Base-by-base conservation (phyloP, 2,113 vertebrate genomes). In the Acrocephalus arundinaceus region DNA sequence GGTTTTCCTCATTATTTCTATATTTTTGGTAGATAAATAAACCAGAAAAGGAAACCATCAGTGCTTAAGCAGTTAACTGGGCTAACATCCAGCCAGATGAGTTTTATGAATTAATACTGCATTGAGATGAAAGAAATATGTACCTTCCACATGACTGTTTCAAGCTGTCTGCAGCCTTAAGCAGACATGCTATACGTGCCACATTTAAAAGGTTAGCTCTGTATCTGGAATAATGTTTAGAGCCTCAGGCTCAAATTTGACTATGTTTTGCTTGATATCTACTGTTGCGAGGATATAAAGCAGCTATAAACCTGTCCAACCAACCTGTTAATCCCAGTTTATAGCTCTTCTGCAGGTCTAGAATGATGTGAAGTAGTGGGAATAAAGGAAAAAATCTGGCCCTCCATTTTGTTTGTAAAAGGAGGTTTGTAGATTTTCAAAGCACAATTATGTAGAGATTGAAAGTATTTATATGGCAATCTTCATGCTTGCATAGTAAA, bases 161-260 rank as follows among this genome's bases (percentile, higher is more conserved):
- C 46, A 85, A 91, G 63, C 63, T 90, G 74, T 77, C 58, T 83
- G 71, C 54, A 91, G 85, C 90, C 89, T 90, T 76, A 85, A 87
- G 89, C 87, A 91, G 78, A 66, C 63, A 85, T 43, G 35, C 43
- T 51, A 48, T 76, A 73, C 30, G 7, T 79, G 71, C 52, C 67
- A 83, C 21, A 20, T 88, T 92, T 92, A 77, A 94, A 96, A 95
- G 81, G 81, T 95, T 96, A 96, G 27, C 43, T 95, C 59, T 74
- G 78, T 91, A 74, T 70, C 81, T 81, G 43, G 33, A 89, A 94
- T 62, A 83, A 71, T 65, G 43, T 80, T 93, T 76, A 37, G 54
- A 85, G 71, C 87, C 81, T 85, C 45, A 63, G 77, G 85, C 82
- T 79, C 51, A 41, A 94, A 93, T 96, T 90, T 93, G 75, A 94